Base-by-base conservation (phyloP, 2,113 vertebrate genomes). In the Calyptommatus sinebrachiatus region DNA sequence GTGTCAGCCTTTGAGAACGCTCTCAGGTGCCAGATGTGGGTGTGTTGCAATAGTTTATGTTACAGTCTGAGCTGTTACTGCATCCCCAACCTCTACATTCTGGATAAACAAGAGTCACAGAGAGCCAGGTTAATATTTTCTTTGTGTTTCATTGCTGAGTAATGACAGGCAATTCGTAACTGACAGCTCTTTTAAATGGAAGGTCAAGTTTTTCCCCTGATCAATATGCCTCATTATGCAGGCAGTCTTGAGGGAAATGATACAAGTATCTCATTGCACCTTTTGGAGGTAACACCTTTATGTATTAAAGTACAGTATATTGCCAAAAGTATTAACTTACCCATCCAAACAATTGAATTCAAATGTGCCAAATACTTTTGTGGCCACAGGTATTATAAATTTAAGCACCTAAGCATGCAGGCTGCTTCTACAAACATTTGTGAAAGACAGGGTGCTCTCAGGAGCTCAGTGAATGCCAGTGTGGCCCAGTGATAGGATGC, bases 1-100 rank as follows among this genome's bases (percentile, higher is more conserved):
- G 24, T 53, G 26, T 22, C 31, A 50, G 3, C 45, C 35, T 14
- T 29, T 5, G 12, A 46, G 22, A 0, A 0, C n/a, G 0, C 1
- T 16, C 61, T 31, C 0, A 0, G 12, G 0, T 28, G 48, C n/a
- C 14, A 74, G 18, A 57, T 28, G 18, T 0, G 41, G 18, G 4
- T 63, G 60, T 18, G 53, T 72, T 35, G 63, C 57, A 74, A 6
- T 66, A 21, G 21, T 18, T 46, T 9, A 53, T 14, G 46, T 46
- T 46, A 53, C 24, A 26, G 1, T 22, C 6, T 68, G 11, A 11
- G 12, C 46, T 66, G 61, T 24, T 62, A 50, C 7, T 8, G 65
- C 29, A 65, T 53, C 69, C 41, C 1, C 53, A 18, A 18, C 53
- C 53, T 7, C 45, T 77, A 66, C 1, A 2, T 12, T 5, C 53